Base-by-base conservation (phyloP, 2,888 invertebrate species). In the Seira sanloemensis region DNA sequence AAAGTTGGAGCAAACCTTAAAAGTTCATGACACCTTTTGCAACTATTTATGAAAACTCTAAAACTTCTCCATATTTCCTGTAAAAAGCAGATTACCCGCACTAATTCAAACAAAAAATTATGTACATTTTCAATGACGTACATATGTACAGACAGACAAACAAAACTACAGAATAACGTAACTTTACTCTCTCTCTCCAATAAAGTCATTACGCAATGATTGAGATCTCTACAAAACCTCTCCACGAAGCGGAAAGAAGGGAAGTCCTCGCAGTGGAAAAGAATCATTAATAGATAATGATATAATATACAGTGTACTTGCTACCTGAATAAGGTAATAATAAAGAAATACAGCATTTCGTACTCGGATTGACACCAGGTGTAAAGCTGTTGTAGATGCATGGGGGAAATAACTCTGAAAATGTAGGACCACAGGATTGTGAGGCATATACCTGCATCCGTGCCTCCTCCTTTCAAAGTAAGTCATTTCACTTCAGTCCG, bases 341-440 rank as follows among this genome's bases (percentile, higher is more conserved):
- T 37, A 37, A 37, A 58, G 69, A 81, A n/a, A n/a, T n/a, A n/a
- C n/a, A 66, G 65, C 27, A 82, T 82, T 75, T 77, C 9, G n/a
- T 2, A 89, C 85, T 84, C 85, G 82, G 87, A 87, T 84, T 87
- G 88, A 88, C 87, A 88, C 89, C 89, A 88, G 89, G 89, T 89
- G 88, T 87, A 86, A 86, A 86, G 72, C 74, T 82, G 67, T 66
- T 81, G n/a, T n/a, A n/a, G n/a, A n/a, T 84, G 82, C 80, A 86
- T n/a, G 26, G 67, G 68, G 58, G 27, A 24, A 26, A 75, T n/a
- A 16, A 25, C 71, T 78, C 9, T 71, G 26, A 9, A 69, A 21
- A 65, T 26, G 69, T 65, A 27, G 46, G 27, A 58, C 24, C 71
- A 50, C 12, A 46, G 19, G 1, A 25, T 2, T n/a, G n/a, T n/a